These are phyloP conservation scores for Tapirus terrestris DNA, from an alignment of 2,113 vertebrate species.

Conservation along the genomic window DNA sequence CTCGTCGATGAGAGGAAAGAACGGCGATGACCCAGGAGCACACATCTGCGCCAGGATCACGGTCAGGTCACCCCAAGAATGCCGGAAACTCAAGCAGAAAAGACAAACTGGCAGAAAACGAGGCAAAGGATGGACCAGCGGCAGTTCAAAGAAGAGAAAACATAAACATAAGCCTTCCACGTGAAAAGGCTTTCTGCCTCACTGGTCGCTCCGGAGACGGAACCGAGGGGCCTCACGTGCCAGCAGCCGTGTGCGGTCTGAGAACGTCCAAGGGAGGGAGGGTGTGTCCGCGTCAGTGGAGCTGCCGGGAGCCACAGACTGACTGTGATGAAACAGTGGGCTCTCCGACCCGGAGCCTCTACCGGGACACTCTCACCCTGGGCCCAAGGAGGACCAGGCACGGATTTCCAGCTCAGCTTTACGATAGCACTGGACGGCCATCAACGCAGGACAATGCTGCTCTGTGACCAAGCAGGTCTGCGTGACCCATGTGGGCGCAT, in stretches of 20 bases:
- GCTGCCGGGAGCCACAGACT: accelerated
- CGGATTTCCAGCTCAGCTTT: not conserved
- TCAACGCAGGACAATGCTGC: accelerated
- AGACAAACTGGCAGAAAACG: accelerated
- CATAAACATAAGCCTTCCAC: accelerated
- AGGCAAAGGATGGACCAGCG: accelerated
- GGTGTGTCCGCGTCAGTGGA: not conserved
- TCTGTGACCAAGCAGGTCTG: accelerated
- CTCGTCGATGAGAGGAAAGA: accelerated
- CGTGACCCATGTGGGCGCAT: accelerated
- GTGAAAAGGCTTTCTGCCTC: accelerated
- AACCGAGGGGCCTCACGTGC: accelerated
- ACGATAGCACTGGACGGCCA: accelerated
- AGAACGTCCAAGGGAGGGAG: not conserved
- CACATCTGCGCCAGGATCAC: too few relatives aligned
- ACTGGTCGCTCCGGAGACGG: accelerated
- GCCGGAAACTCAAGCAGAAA: accelerated
- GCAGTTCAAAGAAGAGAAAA: not conserved
- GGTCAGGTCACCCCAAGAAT: accelerated
- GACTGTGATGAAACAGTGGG: accelerated
- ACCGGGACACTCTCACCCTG: not conserved
- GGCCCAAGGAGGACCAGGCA: not conserved
- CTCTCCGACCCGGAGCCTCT: too few relatives aligned
- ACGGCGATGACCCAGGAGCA: accelerated
- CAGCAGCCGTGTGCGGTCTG: not conserved